Percentiles rank a stretch among this genome's conserved stretches.
Conservation (phyloP, 2,888 invertebrate genomes). For the Drosophila recens region DNA sequence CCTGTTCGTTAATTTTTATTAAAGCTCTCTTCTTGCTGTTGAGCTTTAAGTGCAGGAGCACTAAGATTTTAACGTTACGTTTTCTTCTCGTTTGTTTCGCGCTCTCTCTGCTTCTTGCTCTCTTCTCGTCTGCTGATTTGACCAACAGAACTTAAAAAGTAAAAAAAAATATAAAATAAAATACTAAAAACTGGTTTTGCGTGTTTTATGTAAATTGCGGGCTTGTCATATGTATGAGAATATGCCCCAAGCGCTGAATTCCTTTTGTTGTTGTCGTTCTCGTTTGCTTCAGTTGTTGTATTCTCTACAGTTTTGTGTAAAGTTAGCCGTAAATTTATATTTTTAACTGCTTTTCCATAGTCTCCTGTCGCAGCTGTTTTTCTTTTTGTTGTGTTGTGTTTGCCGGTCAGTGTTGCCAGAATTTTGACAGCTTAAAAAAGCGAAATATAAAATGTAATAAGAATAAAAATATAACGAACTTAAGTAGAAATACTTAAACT, state of each 20-base stretch:
- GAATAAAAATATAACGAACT: no score
- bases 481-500: no score
- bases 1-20: background rate
- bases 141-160: slow-evolving; percentile 54
- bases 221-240: slow-evolving; percentile 66
- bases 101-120: background rate
- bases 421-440: background rate
- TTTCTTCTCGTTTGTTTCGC: slow-evolving; percentile 21
- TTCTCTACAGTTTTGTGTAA: slow-evolving; percentile 34
- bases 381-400: slow-evolving; percentile 25
- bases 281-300: slow-evolving; percentile 46
- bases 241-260: slow-evolving; percentile 62
- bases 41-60: slow-evolving; percentile 53
- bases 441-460: background rate
- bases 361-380: slow-evolving; percentile 50
- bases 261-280: slow-evolving; percentile 40
- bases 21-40: slow-evolving; percentile 1
- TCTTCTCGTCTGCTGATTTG: slow-evolving; percentile 32
- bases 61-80: slow-evolving; percentile 34
- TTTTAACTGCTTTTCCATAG: slow-evolving; percentile 56
- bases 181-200: slow-evolving; percentile 77
- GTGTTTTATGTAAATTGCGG: slow-evolving; percentile 83
- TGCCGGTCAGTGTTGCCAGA: slow-evolving; percentile 2
- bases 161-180: slow-evolving; percentile 34
- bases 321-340: slow-evolving; percentile 5